Evolutionary conservation across 2,888 invertebrate genomes (phyloP).

Genomic region (Luperina nickerlii): DNA sequence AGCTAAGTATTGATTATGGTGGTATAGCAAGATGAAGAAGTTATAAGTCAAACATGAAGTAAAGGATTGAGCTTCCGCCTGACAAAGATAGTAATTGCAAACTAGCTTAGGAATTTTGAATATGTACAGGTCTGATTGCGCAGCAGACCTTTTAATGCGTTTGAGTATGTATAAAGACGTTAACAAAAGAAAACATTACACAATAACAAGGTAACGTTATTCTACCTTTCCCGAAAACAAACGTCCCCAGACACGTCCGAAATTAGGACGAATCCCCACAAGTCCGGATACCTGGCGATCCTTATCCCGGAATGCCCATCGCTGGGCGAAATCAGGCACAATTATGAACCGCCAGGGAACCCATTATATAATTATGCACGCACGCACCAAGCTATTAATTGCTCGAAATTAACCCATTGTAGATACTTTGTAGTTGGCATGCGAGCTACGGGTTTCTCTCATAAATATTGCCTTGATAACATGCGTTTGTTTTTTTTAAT

Average conservation of each 20-base stretch:
- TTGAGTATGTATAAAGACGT: too few species aligned
- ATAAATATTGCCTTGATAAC: slow-evolving; percentile 46
- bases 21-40: too few species aligned
- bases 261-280: slow-evolving; percentile 37
- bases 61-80: too few species aligned
- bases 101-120: too few species aligned
- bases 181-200: too few species aligned
- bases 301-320: slow-evolving; percentile 36
- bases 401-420: slow-evolving; percentile 55
- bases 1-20: too few species aligned
- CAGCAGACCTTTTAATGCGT: too few species aligned
- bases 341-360: slow-evolving; percentile 63
- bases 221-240: slow-evolving; percentile 12
- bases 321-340: slow-evolving; percentile 56
- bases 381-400: slow-evolving; percentile 62
- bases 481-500: slow-evolving; percentile 33
- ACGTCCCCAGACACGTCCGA: slow-evolving; percentile 14
- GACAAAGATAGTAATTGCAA: too few species aligned
- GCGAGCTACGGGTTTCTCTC: slow-evolving; percentile 44
- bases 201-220: not conserved
- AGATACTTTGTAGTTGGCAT: slow-evolving; percentile 39
- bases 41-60: too few species aligned
- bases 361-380: slow-evolving; percentile 64
- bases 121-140: too few species aligned
- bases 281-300: slow-evolving; percentile 25